Base-by-base conservation (phyloP, 37 sponge, comb jelly and placozoan genomes). In the Aphrocallistes beatrix region DNA sequence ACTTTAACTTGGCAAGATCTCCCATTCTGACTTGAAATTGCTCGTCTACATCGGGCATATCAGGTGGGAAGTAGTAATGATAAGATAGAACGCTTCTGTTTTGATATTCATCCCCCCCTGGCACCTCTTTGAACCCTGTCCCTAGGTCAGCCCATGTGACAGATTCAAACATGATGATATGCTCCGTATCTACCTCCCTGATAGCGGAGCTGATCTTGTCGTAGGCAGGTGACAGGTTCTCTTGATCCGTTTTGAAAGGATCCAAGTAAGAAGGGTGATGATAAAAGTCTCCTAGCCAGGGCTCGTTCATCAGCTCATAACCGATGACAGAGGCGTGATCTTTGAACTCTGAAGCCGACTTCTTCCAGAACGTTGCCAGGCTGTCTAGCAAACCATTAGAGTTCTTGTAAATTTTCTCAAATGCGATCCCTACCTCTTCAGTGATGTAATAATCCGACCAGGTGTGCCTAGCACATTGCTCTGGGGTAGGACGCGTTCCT, bases 271-370 rank as follows among this genome's bases (percentile, higher is more conserved):
- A 37, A 0, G 90, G 93, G 36, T 92, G 37, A 1, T 9, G 48
- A 42, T 85, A 95, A 1, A 92, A 60, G 47, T 95, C 87, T 60
- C 94, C 94, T 90, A 93, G 90, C 93, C 93, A 92, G 10, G 96
- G 96, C 50, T 95, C 96, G 85, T 95, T 95, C 1, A 95, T 91
- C 83, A 95, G 85, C 81, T 95, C 96, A 90, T 95, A 95, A 19
- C 96, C 96, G 13, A 95, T 51, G 49, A 95, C 82, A 39, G 84
- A 88, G 0, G 60, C 51, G 60, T 85, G 87, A 36, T 88, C 89
- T 19, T 82, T 84, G 90, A 95, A 95, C 37, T 87, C 86, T 0
- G 85, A 36, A 34, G 96, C 96, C 23, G 91, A 90, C 39, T 85
- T 89, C 38, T 75, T 88, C 96, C 96, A 95, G 86, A 90, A 92